These are phyloP conservation scores for Isaurus tuberculatus DNA, from an alignment of 92 coral and sea anemone genomes.

Conservation along the genomic window DNA sequence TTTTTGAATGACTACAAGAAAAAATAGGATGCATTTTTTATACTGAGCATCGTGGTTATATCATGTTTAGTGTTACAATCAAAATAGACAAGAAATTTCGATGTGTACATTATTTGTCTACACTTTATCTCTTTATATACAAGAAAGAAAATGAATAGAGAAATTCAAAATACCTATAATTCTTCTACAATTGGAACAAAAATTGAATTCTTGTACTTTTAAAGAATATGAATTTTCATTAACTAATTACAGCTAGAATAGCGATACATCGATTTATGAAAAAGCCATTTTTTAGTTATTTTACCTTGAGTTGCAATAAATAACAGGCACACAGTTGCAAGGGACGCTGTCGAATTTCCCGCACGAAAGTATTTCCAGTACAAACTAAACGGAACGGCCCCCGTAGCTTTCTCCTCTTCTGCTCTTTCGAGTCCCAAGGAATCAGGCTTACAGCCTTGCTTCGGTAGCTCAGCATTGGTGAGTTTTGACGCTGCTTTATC, in stretches of 20 bases:
- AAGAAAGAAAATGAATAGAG: no score
- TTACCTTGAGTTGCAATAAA: constrained; percentile 42
- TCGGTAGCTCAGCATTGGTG: not conserved
- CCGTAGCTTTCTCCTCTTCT: constrained; percentile 27
- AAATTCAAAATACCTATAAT: no score
- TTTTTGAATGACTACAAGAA: constrained; percentile 27
- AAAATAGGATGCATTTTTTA: not conserved
- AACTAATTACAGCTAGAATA: no score
- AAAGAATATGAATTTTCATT: no score
- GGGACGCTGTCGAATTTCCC: constrained; percentile 31
- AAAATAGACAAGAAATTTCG: no score
- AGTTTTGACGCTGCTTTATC: not conserved
- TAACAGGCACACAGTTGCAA: constrained; percentile 2
- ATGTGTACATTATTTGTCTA: no score
- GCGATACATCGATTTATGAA: no score
- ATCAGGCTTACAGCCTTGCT: not conserved
- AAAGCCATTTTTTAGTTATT: not conserved
- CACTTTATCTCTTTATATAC: no score
- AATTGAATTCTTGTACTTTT: no score
- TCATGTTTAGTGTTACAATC: no score
- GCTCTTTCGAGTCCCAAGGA: constrained; percentile 19
- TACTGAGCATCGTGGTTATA: not conserved
- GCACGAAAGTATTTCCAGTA: constrained; percentile 39
- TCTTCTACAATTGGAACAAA: no score
- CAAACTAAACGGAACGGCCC: constrained; percentile 23